Base-by-base conservation (phyloP, 1,140 invertebrate species). In the Chionoecetes opilio region DNA sequence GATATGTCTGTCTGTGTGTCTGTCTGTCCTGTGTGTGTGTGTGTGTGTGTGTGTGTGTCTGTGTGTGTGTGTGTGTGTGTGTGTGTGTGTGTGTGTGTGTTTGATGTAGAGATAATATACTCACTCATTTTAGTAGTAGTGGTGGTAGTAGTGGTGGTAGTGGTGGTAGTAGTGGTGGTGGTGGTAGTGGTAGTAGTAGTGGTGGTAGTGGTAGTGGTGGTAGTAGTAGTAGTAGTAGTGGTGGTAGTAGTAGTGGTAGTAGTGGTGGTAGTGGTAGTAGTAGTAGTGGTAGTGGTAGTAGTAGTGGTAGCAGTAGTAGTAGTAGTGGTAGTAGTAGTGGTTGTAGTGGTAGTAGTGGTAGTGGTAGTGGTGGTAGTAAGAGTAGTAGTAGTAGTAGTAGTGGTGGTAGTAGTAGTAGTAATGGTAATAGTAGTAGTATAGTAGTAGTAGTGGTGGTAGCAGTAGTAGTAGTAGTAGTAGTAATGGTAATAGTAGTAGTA, bases 181-280 rank as follows among this genome's bases (percentile, higher is more conserved):
- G 82, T 89, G 82, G 38, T 91, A 34, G 92, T 95, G 21, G 87
- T 84, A 26, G 26, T 84, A 31, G 32, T 84, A 84, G 26, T 84
- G 26, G 26, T 84, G 82, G 32, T 84, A n/a, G 32, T 84, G 26
- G 26, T 84, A 31, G 32, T 84, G 26, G 32, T n/a, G 26, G 32
- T 84, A 84, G 82, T 84, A 31, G 32, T 84, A 26, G 32, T 84
- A 26, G 26, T 84, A n/a, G 32, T 8, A 26, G 82, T 84, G 82
- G 26, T 84, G 82, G 32, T 84, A 31, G 32, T 84, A 26, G 26
- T 84, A n/a, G 32, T 84, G 26, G 32, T n/a, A 26, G 32, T 84
- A 26, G 26, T 84, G 82, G 26, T 84, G 26, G 90, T 95, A 34
- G 92, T 89, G 37, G 41, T 92, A 5, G 32, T 53, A 90, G 29